These are phyloP conservation scores for Drosophila triauraria DNA, from an alignment of 1,140 invertebrate genomes.

Conservation along the genomic window DNA sequence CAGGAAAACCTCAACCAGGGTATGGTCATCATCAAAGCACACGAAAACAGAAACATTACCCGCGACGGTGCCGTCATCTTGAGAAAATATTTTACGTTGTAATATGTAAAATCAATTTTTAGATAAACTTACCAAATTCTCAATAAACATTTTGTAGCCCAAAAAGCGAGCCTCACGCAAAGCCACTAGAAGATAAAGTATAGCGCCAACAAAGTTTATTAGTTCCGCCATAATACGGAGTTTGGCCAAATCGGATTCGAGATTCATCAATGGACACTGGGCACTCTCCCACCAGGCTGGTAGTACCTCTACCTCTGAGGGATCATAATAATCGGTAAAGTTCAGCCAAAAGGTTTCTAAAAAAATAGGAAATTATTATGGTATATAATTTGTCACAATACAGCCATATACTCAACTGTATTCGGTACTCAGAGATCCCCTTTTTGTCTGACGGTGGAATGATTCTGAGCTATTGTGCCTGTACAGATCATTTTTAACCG, in stretches of 20 bases:
- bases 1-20: slow-evolving; percentile 94
- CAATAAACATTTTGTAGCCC: slow-evolving; percentile 95
- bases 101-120: not conserved
- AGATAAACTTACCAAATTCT: slow-evolving; percentile 90
- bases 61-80: slow-evolving; percentile 93
- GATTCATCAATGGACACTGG: slow-evolving; percentile 83
- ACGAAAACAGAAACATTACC: slow-evolving; percentile 97
- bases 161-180: slow-evolving; percentile 93
- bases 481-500: slow-evolving; percentile 58
- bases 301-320: slow-evolving; percentile 65
- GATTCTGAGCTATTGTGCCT: slow-evolving; percentile 14
- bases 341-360: slow-evolving; percentile 83
- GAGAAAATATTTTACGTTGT: not conserved
- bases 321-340: slow-evolving; percentile 82
- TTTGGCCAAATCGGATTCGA: slow-evolving; percentile 78
- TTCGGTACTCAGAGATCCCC: slow-evolving; percentile 58
- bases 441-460: slow-evolving; percentile 44
- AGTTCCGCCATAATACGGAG: slow-evolving; percentile 90
- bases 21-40: slow-evolving; percentile 93
- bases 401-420: slow-evolving; percentile 49
- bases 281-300: slow-evolving; percentile 84
- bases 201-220: slow-evolving; percentile 90
- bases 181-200: slow-evolving; percentile 93
- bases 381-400: too few species aligned
- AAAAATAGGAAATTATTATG: not conserved